phyloP scores from a whole-genome alignment of 2,797 vertebrate genomes.

The Acipenser oxyrinchus region DNA sequence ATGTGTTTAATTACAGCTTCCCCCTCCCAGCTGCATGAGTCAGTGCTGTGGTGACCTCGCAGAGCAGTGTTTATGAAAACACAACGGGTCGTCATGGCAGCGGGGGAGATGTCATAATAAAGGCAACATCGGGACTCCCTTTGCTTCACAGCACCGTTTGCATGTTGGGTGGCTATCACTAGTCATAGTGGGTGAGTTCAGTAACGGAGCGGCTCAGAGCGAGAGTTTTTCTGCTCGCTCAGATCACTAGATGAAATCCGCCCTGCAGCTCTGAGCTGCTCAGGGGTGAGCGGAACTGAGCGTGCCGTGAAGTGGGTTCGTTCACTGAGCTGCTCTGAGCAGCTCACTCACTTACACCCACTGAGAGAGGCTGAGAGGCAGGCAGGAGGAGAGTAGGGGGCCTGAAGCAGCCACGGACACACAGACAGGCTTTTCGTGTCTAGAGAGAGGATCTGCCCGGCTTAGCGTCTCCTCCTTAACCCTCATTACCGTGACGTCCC shows the following conservation, averaged over 20 bases:
- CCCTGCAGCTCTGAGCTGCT: background rate
- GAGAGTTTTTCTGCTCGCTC: background rate
- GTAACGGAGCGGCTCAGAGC: background rate
- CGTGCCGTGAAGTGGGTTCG: constrained; percentile 38
- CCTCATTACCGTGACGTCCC: no score
- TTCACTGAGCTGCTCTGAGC: constrained; percentile 32
- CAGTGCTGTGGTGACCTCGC: constrained; percentile 31
- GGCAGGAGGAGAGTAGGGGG: no score
- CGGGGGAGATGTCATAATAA: constrained; percentile 47
- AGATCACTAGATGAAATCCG: background rate
- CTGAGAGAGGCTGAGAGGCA: no score
- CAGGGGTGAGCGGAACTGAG: background rate
- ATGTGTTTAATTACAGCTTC: constrained; percentile 38
- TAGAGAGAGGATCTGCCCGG: no score
- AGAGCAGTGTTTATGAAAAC: constrained; percentile 47
- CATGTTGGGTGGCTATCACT: background rate
- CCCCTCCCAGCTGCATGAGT: constrained; percentile 33
- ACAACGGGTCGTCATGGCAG: constrained; percentile 45
- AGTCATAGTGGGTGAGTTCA: background rate
- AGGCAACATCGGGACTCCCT: constrained; percentile 37
- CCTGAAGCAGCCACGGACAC: no score
- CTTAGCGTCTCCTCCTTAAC: no score
- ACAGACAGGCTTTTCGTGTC: no score
- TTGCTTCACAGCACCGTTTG: background rate
- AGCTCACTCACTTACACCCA: constrained; percentile 10